Evolutionary conservation across 2,113 vertebrate species (phyloP).

Genomic region (Cathartes aura): DNA sequence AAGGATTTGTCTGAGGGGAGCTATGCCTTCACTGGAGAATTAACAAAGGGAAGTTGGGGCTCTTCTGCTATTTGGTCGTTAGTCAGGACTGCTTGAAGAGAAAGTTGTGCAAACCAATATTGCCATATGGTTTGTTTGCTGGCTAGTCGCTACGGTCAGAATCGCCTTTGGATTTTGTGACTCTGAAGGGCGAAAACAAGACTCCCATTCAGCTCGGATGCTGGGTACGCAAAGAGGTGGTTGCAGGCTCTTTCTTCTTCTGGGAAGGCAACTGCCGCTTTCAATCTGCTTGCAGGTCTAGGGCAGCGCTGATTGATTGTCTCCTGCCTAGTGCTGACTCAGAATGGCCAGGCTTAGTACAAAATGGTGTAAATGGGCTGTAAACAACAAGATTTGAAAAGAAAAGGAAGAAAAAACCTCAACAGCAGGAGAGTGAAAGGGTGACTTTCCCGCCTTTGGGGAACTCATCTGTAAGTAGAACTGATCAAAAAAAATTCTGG

Average conservation of each 20-base stretch:
- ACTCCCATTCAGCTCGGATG: not conserved
- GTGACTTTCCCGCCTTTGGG: not conserved
- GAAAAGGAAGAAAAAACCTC: not conserved
- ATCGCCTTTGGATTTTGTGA: not conserved
- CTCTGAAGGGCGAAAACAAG: not conserved
- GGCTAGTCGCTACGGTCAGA: not conserved
- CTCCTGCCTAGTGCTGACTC: not conserved
- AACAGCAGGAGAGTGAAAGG: not conserved
- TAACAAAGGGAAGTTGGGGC: not conserved
- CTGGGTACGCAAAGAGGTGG: fast-evolving
- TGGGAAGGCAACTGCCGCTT: not conserved
- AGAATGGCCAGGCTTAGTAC: not conserved
- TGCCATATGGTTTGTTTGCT: not conserved
- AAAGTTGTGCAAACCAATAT: not conserved
- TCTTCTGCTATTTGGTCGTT: not conserved
- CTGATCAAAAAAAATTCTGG: not conserved
- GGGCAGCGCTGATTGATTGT: not conserved
- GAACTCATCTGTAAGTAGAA: conserved; percentile 38
- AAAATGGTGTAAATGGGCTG: conserved; percentile 28
- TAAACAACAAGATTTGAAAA: conserved; percentile 24
- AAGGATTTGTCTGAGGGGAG: not conserved
- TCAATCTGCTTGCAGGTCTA: not conserved
- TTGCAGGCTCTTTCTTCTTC: not conserved
- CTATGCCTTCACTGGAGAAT: not conserved
- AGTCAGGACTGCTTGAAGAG: not conserved